phyloP scores from a whole-genome alignment of 92 coral and sea anemone genomes.

The Virgularia gustaviana region DNA sequence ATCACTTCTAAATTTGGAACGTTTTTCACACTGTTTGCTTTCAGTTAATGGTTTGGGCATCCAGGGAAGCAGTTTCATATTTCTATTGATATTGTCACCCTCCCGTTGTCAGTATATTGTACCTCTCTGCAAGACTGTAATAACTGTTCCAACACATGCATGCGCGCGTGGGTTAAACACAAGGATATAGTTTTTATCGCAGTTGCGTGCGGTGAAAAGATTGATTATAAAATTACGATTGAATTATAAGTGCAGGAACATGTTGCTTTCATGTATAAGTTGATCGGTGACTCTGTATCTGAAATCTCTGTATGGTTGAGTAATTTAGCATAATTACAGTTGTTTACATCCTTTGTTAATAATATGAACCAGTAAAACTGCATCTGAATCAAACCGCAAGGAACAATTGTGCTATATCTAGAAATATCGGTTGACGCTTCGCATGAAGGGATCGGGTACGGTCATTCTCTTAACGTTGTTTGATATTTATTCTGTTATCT shows the following conservation, averaged over 20 bases:
- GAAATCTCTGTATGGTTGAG: not conserved
- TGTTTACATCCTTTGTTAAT: not conserved
- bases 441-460: no score
- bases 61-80: conserved; percentile 12
- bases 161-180: no score
- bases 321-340: not conserved
- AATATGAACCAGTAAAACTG: not conserved
- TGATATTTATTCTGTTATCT: no score
- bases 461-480: no score
- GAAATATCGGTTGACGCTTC: no score
- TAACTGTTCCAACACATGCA: no score
- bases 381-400: not conserved
- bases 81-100: conserved; percentile 6
- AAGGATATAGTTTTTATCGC: no score
- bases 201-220: no score
- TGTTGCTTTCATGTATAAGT: not conserved
- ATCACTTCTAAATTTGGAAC: conserved; percentile 39
- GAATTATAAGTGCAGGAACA: not conserved
- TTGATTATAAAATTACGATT: not conserved
- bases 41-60: not conserved
- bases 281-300: not conserved
- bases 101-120: not conserved
- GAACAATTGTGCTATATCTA: not conserved
- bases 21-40: conserved; percentile 30
- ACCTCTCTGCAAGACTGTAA: not conserved